Percentiles rank a stretch among this genome's conserved stretches.
Evolutionary conservation across 1,140 invertebrate species (phyloP).

Genomic region (Fopius arisanus): DNA sequence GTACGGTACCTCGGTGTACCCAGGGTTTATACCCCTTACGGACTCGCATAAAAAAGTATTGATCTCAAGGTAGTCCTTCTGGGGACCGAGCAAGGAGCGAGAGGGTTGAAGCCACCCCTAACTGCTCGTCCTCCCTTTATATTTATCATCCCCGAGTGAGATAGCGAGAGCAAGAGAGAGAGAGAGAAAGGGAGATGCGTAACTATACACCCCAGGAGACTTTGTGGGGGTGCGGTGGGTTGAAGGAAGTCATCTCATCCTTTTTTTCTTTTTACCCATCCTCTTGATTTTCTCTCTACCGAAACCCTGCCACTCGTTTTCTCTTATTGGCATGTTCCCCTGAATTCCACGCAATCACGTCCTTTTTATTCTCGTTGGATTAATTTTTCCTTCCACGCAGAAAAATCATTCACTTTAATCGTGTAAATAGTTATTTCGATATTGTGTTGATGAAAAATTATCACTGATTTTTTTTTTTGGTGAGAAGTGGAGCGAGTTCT

Average conservation of each 20-base stretch:
- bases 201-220: slow-evolving; percentile 17
- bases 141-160: slow-evolving; percentile 36
- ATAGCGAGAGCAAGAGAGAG: background rate
- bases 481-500: too few species aligned
- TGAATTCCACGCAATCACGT: background rate
- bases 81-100: slow-evolving; percentile 26
- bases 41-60: slow-evolving; percentile 39
- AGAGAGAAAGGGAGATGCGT: background rate
- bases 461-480: too few species aligned
- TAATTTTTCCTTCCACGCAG: background rate
- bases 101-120: slow-evolving; percentile 41
- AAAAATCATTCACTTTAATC: too few species aligned
- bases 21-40: slow-evolving; percentile 8
- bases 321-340: background rate
- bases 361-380: background rate
- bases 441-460: too few species aligned
- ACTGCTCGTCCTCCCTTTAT: slow-evolving; percentile 39
- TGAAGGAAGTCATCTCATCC: background rate
- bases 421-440: too few species aligned
- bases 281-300: background rate
- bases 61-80: slow-evolving; percentile 32
- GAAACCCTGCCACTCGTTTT: background rate
- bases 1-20: slow-evolving; percentile 11
- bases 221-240: background rate
- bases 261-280: background rate